Conservation (phyloP, 2,113 vertebrate genomes). For the Rattus rattus region DNA sequence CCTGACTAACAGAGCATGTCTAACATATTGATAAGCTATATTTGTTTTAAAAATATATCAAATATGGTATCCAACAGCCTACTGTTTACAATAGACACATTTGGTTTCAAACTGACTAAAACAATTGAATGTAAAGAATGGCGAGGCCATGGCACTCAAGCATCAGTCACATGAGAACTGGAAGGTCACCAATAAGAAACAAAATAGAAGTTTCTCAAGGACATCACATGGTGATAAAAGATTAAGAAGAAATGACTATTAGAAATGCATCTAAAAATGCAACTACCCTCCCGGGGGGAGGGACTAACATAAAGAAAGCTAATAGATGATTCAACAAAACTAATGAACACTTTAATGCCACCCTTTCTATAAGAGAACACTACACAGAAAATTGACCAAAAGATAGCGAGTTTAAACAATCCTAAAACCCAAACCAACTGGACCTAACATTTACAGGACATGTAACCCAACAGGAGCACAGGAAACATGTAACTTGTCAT, state of each 20-base stretch:
- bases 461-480: background rate
- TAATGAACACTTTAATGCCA: background rate
- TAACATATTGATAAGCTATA: background rate
- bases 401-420: background rate
- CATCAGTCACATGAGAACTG: background rate
- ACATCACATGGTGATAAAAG: background rate
- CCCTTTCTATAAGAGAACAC: background rate
- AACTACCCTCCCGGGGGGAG: background rate
- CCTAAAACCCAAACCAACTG: background rate
- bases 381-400: background rate
- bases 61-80: background rate
- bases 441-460: background rate
- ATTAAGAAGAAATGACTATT: background rate
- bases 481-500: background rate
- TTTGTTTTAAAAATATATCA: background rate
- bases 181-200: background rate
- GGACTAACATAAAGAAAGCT: background rate
- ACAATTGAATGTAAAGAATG: background rate
- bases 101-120: constrained; percentile 3
- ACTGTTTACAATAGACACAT: background rate
- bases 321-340: background rate
- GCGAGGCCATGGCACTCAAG: background rate
- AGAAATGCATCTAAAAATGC: background rate
- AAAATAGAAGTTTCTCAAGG: background rate
- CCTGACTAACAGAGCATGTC: background rate